A percentile compares a stretch with the other conserved stretches of the same genome.
Conservation (phyloP, 2,888 invertebrate species). For the Spodoptera exigua region DNA sequence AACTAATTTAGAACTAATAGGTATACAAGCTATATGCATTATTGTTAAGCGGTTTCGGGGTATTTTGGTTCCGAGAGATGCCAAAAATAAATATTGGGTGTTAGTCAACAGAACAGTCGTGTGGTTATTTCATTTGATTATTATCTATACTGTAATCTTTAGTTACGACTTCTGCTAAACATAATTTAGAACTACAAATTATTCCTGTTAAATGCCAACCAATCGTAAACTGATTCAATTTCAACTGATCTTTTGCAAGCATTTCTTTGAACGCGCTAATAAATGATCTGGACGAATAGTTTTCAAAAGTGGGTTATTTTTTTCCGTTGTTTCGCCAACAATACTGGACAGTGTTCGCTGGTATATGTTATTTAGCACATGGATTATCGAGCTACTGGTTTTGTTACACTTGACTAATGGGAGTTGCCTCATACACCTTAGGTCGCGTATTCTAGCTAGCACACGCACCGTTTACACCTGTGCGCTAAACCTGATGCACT, state of each 20-base stretch:
- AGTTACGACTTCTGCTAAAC: slow-evolving; percentile 23
- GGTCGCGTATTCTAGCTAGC: slow-evolving; percentile 40
- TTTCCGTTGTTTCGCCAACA: slow-evolving; percentile 39
- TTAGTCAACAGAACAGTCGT: slow-evolving; percentile 33
- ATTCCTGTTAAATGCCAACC: slow-evolving; percentile 21
- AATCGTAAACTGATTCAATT: slow-evolving; percentile 24
- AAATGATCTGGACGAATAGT: slow-evolving; percentile 25
- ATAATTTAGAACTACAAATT: slow-evolving; percentile 15
- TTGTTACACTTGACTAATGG: slow-evolving; percentile 49
- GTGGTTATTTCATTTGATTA: slow-evolving; percentile 32
- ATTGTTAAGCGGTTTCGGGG: slow-evolving; percentile 38
- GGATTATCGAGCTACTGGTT: slow-evolving; percentile 45
- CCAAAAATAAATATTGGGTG: slow-evolving; percentile 40
- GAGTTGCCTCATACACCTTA: slow-evolving; percentile 51
- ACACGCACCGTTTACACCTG: slow-evolving; percentile 52
- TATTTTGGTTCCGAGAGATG: slow-evolving; percentile 51
- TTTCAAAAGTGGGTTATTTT: slow-evolving; percentile 46
- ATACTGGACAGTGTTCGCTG: slow-evolving; percentile 13
- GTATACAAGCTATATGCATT: slow-evolving; percentile 36
- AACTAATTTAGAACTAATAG: slow-evolving; percentile 55
- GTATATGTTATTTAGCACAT: slow-evolving; percentile 42
- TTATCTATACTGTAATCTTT: slow-evolving; percentile 28
- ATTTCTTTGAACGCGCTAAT: slow-evolving; percentile 36
- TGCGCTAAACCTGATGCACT: slow-evolving; percentile 29
- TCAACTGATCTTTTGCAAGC: slow-evolving; percentile 26